phyloP scores from a whole-genome alignment of 1,140 invertebrate species.

The Drosophila orena region DNA sequence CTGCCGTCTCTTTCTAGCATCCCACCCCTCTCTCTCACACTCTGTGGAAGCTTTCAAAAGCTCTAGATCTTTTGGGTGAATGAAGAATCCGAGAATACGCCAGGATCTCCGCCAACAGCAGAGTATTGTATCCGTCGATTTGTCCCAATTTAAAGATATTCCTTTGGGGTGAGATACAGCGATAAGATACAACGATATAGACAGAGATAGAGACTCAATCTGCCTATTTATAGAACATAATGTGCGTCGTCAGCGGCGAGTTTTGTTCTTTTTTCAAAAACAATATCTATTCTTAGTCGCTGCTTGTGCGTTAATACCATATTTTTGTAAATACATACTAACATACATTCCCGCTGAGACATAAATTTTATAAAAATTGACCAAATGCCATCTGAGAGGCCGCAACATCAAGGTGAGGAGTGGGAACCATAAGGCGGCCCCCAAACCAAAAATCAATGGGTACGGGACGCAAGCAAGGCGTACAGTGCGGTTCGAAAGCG shows the following conservation, averaged over 20 bases:
- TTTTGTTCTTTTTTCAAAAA: slow-evolving; percentile 77
- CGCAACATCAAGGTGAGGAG: slow-evolving; percentile 24
- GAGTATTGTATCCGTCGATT: neutral
- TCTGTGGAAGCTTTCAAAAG: slow-evolving; percentile 11
- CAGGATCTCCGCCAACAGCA: neutral
- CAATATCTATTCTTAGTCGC: slow-evolving; percentile 70
- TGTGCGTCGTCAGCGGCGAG: slow-evolving; percentile 73
- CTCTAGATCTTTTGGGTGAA: neutral
- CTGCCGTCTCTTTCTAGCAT: slow-evolving; percentile 2
- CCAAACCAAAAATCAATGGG: slow-evolving; percentile 40
- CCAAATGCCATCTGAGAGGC: slow-evolving; percentile 35
- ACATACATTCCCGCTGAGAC: slow-evolving; percentile 55
- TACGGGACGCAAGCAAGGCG: slow-evolving; percentile 8
- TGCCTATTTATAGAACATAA: slow-evolving; percentile 69
- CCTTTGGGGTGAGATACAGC: neutral
- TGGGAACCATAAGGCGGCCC: slow-evolving; percentile 18
- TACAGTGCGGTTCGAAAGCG: slow-evolving; percentile 15
- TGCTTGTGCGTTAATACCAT: slow-evolving; percentile 81
- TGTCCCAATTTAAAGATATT: slow-evolving; percentile 12
- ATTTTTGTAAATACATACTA: slow-evolving; percentile 76
- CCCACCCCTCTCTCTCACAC: neutral
- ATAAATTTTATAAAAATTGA: slow-evolving; percentile 79
- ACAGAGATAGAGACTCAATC: slow-evolving; percentile 17
- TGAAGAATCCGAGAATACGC: neutral
- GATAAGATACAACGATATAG: slow-evolving; percentile 9